Evolutionary conservation across 2,113 vertebrate species (phyloP), one percentile per base, ranked within the genome.

Genomic region (Oncorhynchus keta): DNA sequence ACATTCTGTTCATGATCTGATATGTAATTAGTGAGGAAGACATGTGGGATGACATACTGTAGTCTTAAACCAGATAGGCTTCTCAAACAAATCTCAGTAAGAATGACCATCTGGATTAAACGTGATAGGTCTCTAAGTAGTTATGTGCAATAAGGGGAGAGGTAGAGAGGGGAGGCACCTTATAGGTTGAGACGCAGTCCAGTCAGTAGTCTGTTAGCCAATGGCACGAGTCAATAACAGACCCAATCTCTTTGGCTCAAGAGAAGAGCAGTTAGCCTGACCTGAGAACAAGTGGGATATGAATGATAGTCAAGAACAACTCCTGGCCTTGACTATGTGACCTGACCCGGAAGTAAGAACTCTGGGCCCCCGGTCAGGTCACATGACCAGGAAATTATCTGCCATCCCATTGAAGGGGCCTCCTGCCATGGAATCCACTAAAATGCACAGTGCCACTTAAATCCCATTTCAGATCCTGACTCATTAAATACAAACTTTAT

Each of bases 151-250:
- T 51, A 62, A 75, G 79, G 76, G 73, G 32, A 70, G 79, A 84
- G 67, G 82, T 39, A 72, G 28, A 70, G 62, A 61, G 64, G 71
- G 51, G 71, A 48, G 71, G 68, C 75, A 45, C 30, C 69, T 77
- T 51, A 24, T 26, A 18, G 20, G 64, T 51, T 26, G 66, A 75
- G 80, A 86, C 71, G 75, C 73, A 26, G 70, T 75, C 69, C 0
- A 66, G 70, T 84, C 75, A 79, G 83, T 76, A 81, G 80, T 74
- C 51, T 48, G 69, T n/a, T 16, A 76, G 75, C 74, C 62, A 1
- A 49, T 55, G 75, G 74, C 73, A 48, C 70, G 26, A 68, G 5
- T 9, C 51, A 32, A 78, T 13, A 68, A 55, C 16, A n/a, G 28
- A 64, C 71, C 61, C 6, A 18, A 66, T 71, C n/a, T 76, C 13